Base-by-base conservation (phyloP, 2,888 invertebrate genomes). In the Rhyacophila evoluta region DNA sequence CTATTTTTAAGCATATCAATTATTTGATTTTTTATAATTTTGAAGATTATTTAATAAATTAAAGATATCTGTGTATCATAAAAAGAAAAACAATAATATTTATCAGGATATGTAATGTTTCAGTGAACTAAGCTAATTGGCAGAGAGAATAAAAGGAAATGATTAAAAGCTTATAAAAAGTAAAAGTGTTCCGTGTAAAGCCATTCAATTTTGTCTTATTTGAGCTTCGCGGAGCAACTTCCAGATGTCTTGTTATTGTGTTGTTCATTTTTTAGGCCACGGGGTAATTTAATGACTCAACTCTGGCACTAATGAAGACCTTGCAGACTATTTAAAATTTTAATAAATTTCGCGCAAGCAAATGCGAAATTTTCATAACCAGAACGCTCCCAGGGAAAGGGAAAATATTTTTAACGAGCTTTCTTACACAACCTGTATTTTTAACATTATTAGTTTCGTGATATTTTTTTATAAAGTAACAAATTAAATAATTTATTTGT, bases 101-200 rank as follows among this genome's bases (percentile, higher is more conserved):
- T 39, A 55, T 10, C 12, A 19, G 15, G 55, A 55, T 25, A 29
- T 29, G 28, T 28, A 28, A 28, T 69, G 27, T 29, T 29, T 69
- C n/a, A 69, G 28, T 12, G 6, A 69, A 69, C 69, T 69, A 69
- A 28, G 69, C 69, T 28, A 69, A 28, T 19, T 29, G 15, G 69
- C 28, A 29, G 69, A n/a, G n/a, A n/a, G n/a, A n/a, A n/a, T n/a
- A n/a, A n/a, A n/a, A n/a, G n/a, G n/a, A 69, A 55, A 19, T 19
- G 19, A 25, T 15, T 55, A 19, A 29, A 69, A 69, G 28, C 27
- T 69, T 69, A n/a, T n/a, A n/a, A n/a, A 69, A 69, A 69, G 69
- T 69, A 69, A n/a, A 69, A 69, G 69, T 69, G 69, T 69, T 69
- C 28, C n/a, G n/a, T n/a, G n/a, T n/a, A n/a, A n/a, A n/a, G n/a